Conservation (phyloP, 2,797 vertebrate genomes). For the Labeo calbasu region DNA sequence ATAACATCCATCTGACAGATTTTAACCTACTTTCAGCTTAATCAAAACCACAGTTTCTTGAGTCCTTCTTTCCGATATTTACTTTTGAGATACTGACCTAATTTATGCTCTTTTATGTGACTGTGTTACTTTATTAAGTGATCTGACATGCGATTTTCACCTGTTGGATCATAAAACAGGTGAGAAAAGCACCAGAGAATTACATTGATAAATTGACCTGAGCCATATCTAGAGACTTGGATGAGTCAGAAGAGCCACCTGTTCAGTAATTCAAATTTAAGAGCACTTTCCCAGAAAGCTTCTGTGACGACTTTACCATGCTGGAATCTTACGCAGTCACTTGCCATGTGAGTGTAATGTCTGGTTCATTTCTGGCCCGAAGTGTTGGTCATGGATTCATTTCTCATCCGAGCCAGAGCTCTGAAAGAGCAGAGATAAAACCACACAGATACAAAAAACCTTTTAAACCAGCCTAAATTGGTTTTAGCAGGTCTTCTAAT, state of each 20-base stretch:
- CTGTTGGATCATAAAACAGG: background rate
- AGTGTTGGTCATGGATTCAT: background rate
- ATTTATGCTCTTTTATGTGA: background rate
- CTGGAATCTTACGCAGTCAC: background rate
- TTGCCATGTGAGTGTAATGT: slow-evolving; percentile 20
- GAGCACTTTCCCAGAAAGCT: slow-evolving; percentile 13
- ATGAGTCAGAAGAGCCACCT: slow-evolving; percentile 16
- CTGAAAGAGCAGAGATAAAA: background rate
- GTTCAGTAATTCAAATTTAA: background rate
- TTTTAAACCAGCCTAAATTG: background rate
- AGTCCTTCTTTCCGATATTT: background rate
- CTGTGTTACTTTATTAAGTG: background rate
- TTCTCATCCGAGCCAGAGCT: background rate
- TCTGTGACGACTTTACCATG: slow-evolving; percentile 5
- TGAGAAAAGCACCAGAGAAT: background rate
- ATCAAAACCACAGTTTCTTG: background rate
- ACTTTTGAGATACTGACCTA: background rate
- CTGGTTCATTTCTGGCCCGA: slow-evolving; percentile 19
- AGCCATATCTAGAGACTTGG: background rate
- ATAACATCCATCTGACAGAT: background rate
- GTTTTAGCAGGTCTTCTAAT: background rate
- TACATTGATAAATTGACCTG: background rate
- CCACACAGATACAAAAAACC: background rate
- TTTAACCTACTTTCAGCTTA: background rate
- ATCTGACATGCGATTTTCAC: background rate